A percentile compares a stretch with the other conserved stretches of the same genome.
These are phyloP conservation scores for Chesias legatella DNA, from an alignment of 2,888 invertebrate genomes.

Conservation along the genomic window DNA sequence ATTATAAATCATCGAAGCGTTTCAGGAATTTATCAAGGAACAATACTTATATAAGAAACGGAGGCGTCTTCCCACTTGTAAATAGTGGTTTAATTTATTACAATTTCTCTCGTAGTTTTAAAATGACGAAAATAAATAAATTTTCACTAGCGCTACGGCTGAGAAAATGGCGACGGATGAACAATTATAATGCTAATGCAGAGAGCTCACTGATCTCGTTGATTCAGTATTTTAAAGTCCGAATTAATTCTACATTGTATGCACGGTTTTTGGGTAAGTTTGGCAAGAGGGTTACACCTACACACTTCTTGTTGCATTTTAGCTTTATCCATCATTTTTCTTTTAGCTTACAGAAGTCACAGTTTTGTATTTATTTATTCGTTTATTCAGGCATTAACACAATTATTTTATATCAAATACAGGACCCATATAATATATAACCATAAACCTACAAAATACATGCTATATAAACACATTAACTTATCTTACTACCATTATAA, in stretches of 20 bases:
- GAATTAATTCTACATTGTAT: conserved; percentile 63
- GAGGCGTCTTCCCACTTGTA: conserved; percentile 40
- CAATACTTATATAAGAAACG: conserved; percentile 41
- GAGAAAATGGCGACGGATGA: conserved; percentile 28
- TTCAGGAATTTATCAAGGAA: conserved; percentile 52
- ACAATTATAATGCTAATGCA: background rate
- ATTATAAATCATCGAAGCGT: conserved; percentile 51
- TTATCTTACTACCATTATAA: no score
- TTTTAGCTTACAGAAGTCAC: no score
- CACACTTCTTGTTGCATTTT: no score
- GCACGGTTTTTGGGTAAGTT: conserved; percentile 57
- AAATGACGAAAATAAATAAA: conserved; percentile 51
- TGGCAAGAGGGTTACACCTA: no score
- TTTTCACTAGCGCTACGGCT: conserved; percentile 40
- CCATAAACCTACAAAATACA: no score
- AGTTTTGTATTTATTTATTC: no score
- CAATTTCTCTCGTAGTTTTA: conserved; percentile 52
- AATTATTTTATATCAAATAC: no score
- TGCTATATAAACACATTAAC: no score
- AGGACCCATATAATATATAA: no score
- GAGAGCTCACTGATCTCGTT: conserved; percentile 36
- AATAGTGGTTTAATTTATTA: conserved; percentile 49
- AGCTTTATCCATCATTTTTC: no score
- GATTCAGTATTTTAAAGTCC: conserved; percentile 67
- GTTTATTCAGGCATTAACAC: no score